Evolutionary conservation across 2,113 vertebrate species (phyloP), one percentile per base, ranked within the genome.

Genomic region (Apaloderma vittatum): DNA sequence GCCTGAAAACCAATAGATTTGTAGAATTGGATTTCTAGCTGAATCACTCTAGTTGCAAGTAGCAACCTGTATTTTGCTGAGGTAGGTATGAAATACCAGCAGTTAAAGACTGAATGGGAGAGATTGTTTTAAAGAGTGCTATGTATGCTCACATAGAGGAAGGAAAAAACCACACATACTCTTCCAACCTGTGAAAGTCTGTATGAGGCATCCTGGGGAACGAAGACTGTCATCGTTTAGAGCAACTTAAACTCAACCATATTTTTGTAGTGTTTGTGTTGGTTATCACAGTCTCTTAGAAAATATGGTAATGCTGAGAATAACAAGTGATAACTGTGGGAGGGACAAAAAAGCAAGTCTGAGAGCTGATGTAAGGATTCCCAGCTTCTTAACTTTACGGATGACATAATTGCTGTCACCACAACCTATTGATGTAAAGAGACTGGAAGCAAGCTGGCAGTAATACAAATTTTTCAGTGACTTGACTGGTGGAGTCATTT

Each of bases 371-470:
- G 71, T 94, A 90, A 97, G 76, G 73, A 84, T 86, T 96, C 93
- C 74, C 88, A 75, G 72, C 75, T 97, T 92, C 88, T 95, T 92
- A 87, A 92, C 78, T 91, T 96, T 92, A 86, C 1, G 4, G 81
- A 91, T 97, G 94, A 97, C 88, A 96, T 97, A 97, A 97, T 36
- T 92, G 88, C 90, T 97, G 95, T 97, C 93, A 95, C 84, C 96
- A 92, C 92, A 84, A 72, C 94, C 75, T 77, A 27, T 94, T 9
- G 59, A 86, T 89, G 81, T 62, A 67, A 86, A 84, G 43, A 90
- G 67, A 59, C 91, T 96, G 83, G 87, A 94, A 94, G 75, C 77
- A 81, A 93, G 71, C 81, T 97, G 97, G 95, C 95, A 96, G 94
- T 63, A 87, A 95, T 62, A 95, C 92, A 96, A 84, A 68, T 65